These are phyloP conservation scores for Leucozona laternaria DNA, from an alignment of 2,888 invertebrate genomes.

Conservation along the genomic window DNA sequence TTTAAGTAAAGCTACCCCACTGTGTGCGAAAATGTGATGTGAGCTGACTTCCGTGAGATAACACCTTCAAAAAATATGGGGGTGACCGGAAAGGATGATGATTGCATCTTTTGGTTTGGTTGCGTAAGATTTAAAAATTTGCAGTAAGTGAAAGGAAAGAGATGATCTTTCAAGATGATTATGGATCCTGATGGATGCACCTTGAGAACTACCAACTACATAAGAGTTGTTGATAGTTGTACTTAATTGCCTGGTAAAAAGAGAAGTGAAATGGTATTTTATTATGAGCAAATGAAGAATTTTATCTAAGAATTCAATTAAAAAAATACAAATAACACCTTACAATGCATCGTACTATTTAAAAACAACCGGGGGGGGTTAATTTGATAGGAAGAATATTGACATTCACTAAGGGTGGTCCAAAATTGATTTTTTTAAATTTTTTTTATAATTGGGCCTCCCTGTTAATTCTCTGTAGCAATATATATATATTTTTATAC, in stretches of 20 bases:
- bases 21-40: neutral
- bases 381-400: too few relatives aligned
- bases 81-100: conserved; percentile 52
- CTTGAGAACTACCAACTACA: neutral
- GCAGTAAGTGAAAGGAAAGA: conserved; percentile 15
- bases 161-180: conserved; percentile 20
- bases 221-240: neutral
- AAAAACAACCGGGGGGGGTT: too few relatives aligned
- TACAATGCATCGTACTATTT: too few relatives aligned
- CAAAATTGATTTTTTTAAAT: too few relatives aligned
- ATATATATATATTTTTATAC: too few relatives aligned
- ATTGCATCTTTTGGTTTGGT: conserved; percentile 16
- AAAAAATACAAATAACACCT: too few relatives aligned
- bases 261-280: too few relatives aligned
- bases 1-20: neutral
- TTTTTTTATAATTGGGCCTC: too few relatives aligned
- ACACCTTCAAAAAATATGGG: neutral
- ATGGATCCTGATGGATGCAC: neutral
- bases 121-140: neutral
- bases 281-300: too few relatives aligned
- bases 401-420: too few relatives aligned
- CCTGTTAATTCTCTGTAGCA: too few relatives aligned
- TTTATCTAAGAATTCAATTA: too few relatives aligned
- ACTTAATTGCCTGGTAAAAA: neutral
- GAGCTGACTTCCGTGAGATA: conserved; percentile 60